Evolutionary conservation across 2,888 invertebrate species (phyloP), one percentile per base, ranked within the genome.

Genomic region (Yponomeuta malinellus): DNA sequence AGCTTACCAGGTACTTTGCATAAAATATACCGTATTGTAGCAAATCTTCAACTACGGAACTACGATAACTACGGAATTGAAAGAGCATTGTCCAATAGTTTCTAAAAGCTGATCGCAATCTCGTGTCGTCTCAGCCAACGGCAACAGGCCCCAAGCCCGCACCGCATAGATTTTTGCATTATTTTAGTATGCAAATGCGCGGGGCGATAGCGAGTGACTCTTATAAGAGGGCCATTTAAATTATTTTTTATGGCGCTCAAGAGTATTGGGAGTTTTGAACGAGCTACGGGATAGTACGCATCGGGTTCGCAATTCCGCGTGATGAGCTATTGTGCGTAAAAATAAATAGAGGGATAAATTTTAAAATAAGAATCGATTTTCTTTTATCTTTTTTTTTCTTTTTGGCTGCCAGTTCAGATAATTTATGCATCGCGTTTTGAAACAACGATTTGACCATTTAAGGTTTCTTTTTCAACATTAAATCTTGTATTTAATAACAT

Each of bases 161-260:
- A 82, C 86, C 86, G 85, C 89, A 90, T 90, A 90, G 91, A 90
- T 90, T 91, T 89, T 88, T 92, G 92, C 92, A 92, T 92, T 89
- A 92, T 89, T 92, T 91, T 88, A 88, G 86, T 90, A 93, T 93
- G 92, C 92, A 93, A 93, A 93, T 93, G 87, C 83, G 82, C 84
- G 75, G 75, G 69, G 81, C 86, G 90, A 90, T 89, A 90, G 83
- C 89, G 86, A 86, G 87, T 85, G 87, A 89, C 85, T 71, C 68
- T 70, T 87, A 87, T 88, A 89, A 88, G 90, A 90, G 52, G 52
- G 90, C 92, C 89, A 93, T 93, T 93, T 92, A 90, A 93, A 93
- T 93, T 93, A 93, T 92, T 93, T 93, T 93, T 93, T 93, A 93
- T 92, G 89, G 86, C 87, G 87, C 92, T 89, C 90, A 78, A 80